phyloP scores from a whole-genome alignment of 2,797 vertebrate genomes.

The Monodelphis domestica region DNA sequence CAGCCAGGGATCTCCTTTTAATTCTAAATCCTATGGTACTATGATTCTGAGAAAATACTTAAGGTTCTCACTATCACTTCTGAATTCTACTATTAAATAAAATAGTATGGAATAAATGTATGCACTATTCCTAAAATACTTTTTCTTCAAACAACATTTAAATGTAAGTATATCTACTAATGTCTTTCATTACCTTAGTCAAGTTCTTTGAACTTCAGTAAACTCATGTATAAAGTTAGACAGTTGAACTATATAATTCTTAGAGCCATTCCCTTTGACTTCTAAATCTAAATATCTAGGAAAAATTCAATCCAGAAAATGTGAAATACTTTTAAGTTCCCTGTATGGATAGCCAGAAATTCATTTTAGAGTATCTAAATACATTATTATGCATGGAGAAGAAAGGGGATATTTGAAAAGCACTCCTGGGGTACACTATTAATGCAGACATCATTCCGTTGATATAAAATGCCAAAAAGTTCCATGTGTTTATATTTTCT shows the following conservation, averaged over 20 bases:
- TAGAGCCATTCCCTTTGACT: background rate
- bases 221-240: background rate
- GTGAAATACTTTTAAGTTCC: background rate
- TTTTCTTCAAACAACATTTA: background rate
- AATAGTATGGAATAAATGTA: background rate
- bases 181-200: background rate
- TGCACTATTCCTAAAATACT: background rate
- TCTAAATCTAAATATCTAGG: background rate
- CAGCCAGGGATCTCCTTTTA: background rate
- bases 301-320: background rate
- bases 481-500: background rate
- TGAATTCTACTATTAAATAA: background rate
- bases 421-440: background rate
- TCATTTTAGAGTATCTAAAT: background rate
- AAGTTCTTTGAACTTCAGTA: background rate
- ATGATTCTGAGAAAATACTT: background rate
- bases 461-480: background rate
- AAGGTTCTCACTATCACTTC: background rate
- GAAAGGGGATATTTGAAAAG: background rate
- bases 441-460: background rate
- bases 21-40: background rate
- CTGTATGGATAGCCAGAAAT: background rate
- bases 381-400: background rate
- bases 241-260: background rate
- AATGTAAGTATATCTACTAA: background rate